Percentiles rank a stretch among this genome's conserved stretches.
Evolutionary conservation across 2,113 vertebrate species (phyloP).

Genomic region (Paramisgurnus dabryanus): DNA sequence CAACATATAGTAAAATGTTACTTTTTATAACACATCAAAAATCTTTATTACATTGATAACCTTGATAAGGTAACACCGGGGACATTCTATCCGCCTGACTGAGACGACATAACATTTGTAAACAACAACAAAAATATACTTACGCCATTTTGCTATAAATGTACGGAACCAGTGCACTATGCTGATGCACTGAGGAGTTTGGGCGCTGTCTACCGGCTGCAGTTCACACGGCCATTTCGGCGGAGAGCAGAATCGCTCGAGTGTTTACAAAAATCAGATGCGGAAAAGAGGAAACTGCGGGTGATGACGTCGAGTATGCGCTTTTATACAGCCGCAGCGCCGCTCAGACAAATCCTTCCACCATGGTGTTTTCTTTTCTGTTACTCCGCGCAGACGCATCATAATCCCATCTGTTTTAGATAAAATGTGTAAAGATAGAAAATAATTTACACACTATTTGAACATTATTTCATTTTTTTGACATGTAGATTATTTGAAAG

Average conservation of each 20-base stretch:
- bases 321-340: conserved; percentile 33
- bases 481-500: not conserved
- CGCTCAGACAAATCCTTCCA: conserved; percentile 32
- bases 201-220: conserved; percentile 69
- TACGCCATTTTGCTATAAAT: conserved; percentile 73
- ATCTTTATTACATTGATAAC: too few species aligned
- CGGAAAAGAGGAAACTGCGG: conserved; percentile 47
- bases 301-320: fast-evolving
- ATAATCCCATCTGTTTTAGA: not conserved
- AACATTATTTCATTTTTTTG: not conserved
- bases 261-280: not conserved
- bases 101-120: not conserved
- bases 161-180: conserved; percentile 73
- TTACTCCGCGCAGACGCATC: conserved; percentile 57
- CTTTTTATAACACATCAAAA: too few species aligned
- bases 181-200: conserved; percentile 74
- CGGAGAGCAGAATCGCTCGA: conserved; percentile 58
- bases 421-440: too few species aligned
- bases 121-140: conserved; percentile 58
- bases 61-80: not conserved
- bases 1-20: too few species aligned
- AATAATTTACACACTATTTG: too few species aligned
- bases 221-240: conserved; percentile 74
- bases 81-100: not conserved
- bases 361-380: conserved; percentile 10